phyloP scores from a whole-genome alignment of 1,140 invertebrate genomes.

The Procambarus clarkii region DNA sequence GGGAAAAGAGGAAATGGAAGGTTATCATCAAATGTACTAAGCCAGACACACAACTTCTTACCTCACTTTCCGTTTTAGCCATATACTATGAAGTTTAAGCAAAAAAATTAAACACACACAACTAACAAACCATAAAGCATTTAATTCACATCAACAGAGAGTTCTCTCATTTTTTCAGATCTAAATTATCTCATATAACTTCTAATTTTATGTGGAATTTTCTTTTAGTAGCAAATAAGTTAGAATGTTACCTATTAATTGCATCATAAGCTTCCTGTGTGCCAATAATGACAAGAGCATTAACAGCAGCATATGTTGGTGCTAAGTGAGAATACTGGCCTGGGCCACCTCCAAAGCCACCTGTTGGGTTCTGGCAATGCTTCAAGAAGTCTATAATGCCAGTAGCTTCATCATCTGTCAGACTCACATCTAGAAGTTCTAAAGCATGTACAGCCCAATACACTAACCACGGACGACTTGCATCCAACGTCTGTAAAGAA shows the following conservation, averaged over 20 bases:
- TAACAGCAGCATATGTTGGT: slow-evolving; percentile 97
- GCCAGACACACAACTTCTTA: too few relatives aligned
- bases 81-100: too few relatives aligned
- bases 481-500: slow-evolving; percentile 85
- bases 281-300: slow-evolving; percentile 92
- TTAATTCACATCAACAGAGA: too few relatives aligned
- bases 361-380: slow-evolving; percentile 87
- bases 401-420: slow-evolving; percentile 82
- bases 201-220: not conserved
- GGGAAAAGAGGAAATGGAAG: too few relatives aligned
- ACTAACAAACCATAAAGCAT: too few relatives aligned
- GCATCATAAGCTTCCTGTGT: slow-evolving; percentile 89
- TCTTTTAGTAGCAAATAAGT: not conserved
- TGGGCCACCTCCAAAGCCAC: slow-evolving; percentile 96
- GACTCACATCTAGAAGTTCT: slow-evolving; percentile 85
- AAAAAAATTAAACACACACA: too few relatives aligned
- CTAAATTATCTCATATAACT: not conserved
- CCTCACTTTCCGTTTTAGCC: too few relatives aligned
- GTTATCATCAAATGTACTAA: too few relatives aligned
- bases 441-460: slow-evolving; percentile 96
- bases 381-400: slow-evolving; percentile 83
- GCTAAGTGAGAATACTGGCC: slow-evolving; percentile 94
- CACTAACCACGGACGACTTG: slow-evolving; percentile 95
- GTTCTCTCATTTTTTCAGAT: too few relatives aligned
- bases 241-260: slow-evolving; percentile 85